These are phyloP conservation scores for Amblyopsis hoosieri DNA, from an alignment of 2,797 vertebrate genomes.

Conservation along the genomic window DNA sequence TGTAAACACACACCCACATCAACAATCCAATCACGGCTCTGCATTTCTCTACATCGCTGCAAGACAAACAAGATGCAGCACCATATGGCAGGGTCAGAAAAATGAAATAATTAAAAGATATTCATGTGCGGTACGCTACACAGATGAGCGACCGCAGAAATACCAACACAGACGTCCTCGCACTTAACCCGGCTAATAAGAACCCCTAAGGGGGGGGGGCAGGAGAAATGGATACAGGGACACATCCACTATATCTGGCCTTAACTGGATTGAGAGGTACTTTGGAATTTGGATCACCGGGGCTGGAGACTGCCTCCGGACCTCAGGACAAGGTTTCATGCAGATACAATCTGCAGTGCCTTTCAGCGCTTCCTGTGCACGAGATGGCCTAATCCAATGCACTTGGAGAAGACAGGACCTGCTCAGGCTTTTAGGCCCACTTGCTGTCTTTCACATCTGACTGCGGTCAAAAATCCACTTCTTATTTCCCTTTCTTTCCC, in stretches of 20 bases:
- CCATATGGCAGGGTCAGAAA: slow-evolving; percentile 78
- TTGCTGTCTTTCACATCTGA: slow-evolving; percentile 62
- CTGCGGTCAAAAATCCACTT: slow-evolving; percentile 75
- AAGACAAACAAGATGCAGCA: slow-evolving; percentile 73
- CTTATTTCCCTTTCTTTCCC: slow-evolving; percentile 65
- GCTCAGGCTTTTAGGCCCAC: slow-evolving; percentile 75
- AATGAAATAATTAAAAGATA: slow-evolving; percentile 81
- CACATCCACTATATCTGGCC: slow-evolving; percentile 53
- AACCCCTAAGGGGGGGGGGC: slow-evolving; percentile 48
- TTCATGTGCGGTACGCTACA: slow-evolving; percentile 63
- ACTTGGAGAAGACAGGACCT: slow-evolving; percentile 56
- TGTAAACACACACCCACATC: slow-evolving; percentile 58
- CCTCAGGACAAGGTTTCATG: slow-evolving; percentile 64
- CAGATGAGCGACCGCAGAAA: slow-evolving; percentile 75
- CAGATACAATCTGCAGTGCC: slow-evolving; percentile 80
- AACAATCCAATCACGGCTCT: slow-evolving; percentile 65
- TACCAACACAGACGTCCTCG: slow-evolving; percentile 73
- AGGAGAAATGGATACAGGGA: slow-evolving; percentile 29
- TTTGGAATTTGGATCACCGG: slow-evolving; percentile 76
- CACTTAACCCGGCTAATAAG: slow-evolving; percentile 76
- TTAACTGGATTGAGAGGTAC: slow-evolving; percentile 80
- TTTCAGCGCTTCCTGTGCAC: slow-evolving; percentile 84
- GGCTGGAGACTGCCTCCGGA: slow-evolving; percentile 78
- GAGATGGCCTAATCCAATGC: slow-evolving; percentile 83
- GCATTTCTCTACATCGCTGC: slow-evolving; percentile 65